Evolutionary conservation across 2,888 invertebrate species (phyloP).

Genomic region (Frankliniella intonsa): DNA sequence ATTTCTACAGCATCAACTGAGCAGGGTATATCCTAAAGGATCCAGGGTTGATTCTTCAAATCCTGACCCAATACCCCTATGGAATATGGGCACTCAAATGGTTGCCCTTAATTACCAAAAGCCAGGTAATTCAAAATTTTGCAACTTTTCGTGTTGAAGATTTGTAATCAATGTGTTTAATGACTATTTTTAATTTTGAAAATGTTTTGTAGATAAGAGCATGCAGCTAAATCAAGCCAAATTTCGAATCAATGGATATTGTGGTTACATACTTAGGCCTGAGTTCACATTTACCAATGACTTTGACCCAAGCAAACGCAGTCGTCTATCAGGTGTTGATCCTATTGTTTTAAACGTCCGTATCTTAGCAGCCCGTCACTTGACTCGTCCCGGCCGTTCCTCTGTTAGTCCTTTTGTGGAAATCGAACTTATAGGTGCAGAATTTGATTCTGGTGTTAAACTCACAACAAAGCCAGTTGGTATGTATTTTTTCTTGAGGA

Average conservation of each 20-base stretch:
- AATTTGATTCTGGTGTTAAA: constrained; percentile 78
- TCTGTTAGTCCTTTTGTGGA: constrained; percentile 88
- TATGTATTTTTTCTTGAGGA: no score
- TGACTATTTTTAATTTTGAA: constrained; percentile 29
- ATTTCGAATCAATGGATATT: constrained; percentile 86
- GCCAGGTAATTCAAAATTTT: constrained; percentile 45
- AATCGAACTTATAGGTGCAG: constrained; percentile 83
- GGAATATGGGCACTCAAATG: constrained; percentile 97
- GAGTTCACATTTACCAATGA: constrained; percentile 77
- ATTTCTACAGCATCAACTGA: constrained; percentile 62
- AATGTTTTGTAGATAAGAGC: constrained; percentile 64
- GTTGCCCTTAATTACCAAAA: constrained; percentile 97
- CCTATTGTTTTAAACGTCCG: constrained; percentile 64
- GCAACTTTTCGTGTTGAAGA: not conserved
- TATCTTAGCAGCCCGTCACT: constrained; percentile 84
- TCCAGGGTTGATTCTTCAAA: constrained; percentile 95
- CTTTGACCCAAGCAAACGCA: constrained; percentile 72
- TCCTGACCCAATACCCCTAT: constrained; percentile 90
- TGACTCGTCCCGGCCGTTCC: constrained; percentile 70
- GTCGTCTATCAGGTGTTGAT: constrained; percentile 54
- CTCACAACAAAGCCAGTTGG: constrained; percentile 79
- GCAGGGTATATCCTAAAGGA: constrained; percentile 92
- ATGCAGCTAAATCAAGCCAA: constrained; percentile 96
- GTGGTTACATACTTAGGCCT: constrained; percentile 90
- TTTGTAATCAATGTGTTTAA: constrained; percentile 12